Evolutionary conservation across 2,888 invertebrate species (phyloP), one percentile per base, ranked within the genome.

Genomic region (Aphidius colemani): DNA sequence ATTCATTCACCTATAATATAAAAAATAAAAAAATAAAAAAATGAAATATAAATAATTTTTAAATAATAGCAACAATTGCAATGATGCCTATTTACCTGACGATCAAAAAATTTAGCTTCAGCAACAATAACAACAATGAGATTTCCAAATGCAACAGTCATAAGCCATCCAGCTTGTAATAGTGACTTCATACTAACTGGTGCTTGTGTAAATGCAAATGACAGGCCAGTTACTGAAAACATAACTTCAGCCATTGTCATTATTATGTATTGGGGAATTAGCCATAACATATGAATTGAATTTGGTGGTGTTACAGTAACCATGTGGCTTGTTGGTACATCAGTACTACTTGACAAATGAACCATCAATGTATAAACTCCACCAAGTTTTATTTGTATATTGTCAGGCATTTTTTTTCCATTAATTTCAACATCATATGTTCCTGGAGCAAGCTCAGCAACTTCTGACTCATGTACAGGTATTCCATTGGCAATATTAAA

Each of bases 171-270:
- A 0, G 98, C 95, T 81, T 93, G 93, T 57, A 98, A 82, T 0
- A 99, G 91, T 0, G 97, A 94, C 82, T 98, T 98, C 97, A 99
- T 97, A 68, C 89, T 90, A 6, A 86, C 80, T 0, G 98, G 96
- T 0, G 98, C 95, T 85, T 95, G 95, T 0, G 96, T 94, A 82
- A 96, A 98, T 0, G 97, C 94, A 83, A 99, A 98, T 79, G 96
- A 94, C 30, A 98, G 85, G 0, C 98, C 98, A 0, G 98, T 97
- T 40, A 98, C 92, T 0, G 96, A 95, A 82, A 97, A 96, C 90
- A 98, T 92, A 50, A 98, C 92, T 83, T 99, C 98, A 0, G 90
- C 98, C 75, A 92, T 88, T 0, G 98, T 96, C 75, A 99, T 92
- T 11, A 97, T 85, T 57, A 97, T 83, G 78, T 96, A 97, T 80